These are phyloP conservation scores for Varanus komodoensis DNA, from an alignment of 2,113 vertebrate species.

Conservation along the genomic window DNA sequence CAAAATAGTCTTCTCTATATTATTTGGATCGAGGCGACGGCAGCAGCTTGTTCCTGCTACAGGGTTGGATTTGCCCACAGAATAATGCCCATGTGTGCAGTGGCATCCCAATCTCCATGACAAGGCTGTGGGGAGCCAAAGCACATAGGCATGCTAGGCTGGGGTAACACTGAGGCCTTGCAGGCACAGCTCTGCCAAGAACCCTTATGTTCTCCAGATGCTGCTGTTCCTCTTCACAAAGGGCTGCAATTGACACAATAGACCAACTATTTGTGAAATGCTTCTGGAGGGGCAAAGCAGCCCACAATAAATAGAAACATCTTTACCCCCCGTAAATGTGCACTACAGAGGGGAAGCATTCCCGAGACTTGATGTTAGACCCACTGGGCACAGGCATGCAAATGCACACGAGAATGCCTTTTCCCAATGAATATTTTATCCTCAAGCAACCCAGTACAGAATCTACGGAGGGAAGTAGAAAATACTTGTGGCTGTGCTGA, in stretches of 20 bases:
- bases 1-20: neutral
- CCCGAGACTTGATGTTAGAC: slow-evolving; percentile 65
- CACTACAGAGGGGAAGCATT: slow-evolving; percentile 62
- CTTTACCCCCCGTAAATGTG: slow-evolving; percentile 65
- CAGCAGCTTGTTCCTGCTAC: slow-evolving; percentile 13
- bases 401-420: slow-evolving; percentile 12
- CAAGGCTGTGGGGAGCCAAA: slow-evolving; percentile 64
- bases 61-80: slow-evolving; percentile 7
- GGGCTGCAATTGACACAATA: slow-evolving; percentile 75
- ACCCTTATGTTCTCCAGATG: slow-evolving; percentile 82
- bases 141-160: slow-evolving; percentile 64
- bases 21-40: neutral
- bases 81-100: neutral
- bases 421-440: slow-evolving; percentile 41
- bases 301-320: slow-evolving; percentile 76
- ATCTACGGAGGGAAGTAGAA: neutral
- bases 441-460: slow-evolving; percentile 43
- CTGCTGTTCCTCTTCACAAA: slow-evolving; percentile 68
- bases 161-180: slow-evolving; percentile 66
- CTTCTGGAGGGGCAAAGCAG: slow-evolving; percentile 70
- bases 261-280: slow-evolving; percentile 78
- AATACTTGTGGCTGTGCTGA: neutral
- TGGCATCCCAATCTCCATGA: slow-evolving; percentile 27
- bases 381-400: slow-evolving; percentile 54
- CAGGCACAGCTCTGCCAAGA: slow-evolving; percentile 70